Percentiles rank a stretch among this genome's conserved stretches.
Evolutionary conservation across 2,113 vertebrate genomes (phyloP).

Genomic region (Passer montanus): DNA sequence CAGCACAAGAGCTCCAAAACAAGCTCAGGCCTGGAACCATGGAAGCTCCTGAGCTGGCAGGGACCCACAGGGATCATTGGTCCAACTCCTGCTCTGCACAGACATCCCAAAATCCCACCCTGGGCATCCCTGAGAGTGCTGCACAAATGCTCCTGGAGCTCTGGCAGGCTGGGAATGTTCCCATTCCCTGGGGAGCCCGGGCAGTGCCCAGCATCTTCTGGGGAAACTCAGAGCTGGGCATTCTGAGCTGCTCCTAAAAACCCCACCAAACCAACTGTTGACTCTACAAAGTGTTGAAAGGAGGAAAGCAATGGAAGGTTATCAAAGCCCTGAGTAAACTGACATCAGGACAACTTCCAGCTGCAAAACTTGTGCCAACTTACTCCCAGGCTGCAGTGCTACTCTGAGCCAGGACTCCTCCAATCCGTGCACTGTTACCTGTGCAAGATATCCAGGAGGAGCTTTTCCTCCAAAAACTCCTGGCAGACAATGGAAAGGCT

Average conservation of each 20-base stretch:
- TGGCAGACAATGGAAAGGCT: neutral
- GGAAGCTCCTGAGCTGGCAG: neutral
- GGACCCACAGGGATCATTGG: rapidly evolving
- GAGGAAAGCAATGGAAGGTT: too few relatives aligned
- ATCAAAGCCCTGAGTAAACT: neutral
- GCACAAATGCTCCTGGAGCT: neutral
- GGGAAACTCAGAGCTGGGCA: neutral
- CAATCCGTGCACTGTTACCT: rapidly evolving
- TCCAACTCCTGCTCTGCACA: neutral
- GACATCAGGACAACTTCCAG: neutral
- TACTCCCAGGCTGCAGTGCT: neutral
- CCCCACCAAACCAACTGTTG: neutral
- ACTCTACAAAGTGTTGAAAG: neutral
- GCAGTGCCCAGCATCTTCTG: neutral
- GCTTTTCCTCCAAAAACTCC: neutral
- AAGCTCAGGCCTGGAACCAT: neutral
- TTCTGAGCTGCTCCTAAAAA: neutral
- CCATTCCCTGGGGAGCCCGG: neutral
- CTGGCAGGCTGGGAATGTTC: rapidly evolving
- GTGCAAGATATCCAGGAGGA: neutral
- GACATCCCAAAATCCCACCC: neutral
- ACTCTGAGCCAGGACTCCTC: neutral
- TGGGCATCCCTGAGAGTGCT: rapidly evolving
- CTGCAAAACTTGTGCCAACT: neutral
- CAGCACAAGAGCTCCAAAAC: neutral